phyloP scores from a whole-genome alignment of 2,888 invertebrate genomes.

The Platycheirus albimanus region DNA sequence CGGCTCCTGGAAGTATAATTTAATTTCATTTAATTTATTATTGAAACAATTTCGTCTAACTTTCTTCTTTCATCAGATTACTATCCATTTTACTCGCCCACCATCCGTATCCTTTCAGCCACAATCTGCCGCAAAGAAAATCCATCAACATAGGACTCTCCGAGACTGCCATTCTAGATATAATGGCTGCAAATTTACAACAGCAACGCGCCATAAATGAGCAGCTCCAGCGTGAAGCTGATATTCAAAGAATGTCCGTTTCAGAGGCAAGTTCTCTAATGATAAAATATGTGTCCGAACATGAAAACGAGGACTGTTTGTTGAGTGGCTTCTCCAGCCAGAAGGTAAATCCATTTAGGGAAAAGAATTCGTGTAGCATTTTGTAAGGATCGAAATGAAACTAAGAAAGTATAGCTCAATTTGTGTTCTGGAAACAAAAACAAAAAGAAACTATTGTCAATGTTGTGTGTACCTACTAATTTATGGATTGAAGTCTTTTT shows the following conservation, averaged over 20 bases:
- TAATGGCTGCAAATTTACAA: conserved; percentile 96
- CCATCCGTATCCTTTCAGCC: conserved; percentile 24
- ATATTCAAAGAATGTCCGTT: conserved; percentile 88
- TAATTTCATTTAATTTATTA: conserved; percentile 5
- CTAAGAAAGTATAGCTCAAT: background rate
- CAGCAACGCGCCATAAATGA: conserved; percentile 95
- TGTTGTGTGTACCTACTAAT: conserved; percentile 59
- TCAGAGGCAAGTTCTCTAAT: conserved; percentile 96
- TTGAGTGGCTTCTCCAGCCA: conserved; percentile 96
- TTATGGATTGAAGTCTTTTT: conserved; percentile 36
- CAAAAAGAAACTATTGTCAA: conserved; percentile 67
- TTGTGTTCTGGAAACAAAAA: conserved; percentile 32
- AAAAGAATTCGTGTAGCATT: conserved; percentile 94
- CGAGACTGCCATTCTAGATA: conserved; percentile 94
- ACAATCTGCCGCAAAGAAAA: conserved; percentile 69
- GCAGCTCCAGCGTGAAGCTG: conserved; percentile 95
- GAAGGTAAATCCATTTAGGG: conserved; percentile 97
- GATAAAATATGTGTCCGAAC: conserved; percentile 94
- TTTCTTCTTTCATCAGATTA: conserved; percentile 8
- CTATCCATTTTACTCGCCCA: background rate
- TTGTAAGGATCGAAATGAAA: conserved; percentile 88
- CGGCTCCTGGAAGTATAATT: conserved; percentile 44
- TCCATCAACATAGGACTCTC: conserved; percentile 83
- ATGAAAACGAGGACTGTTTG: conserved; percentile 96
- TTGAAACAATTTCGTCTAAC: background rate